Evolutionary conservation across 2,888 invertebrate species (phyloP), one percentile per base, ranked within the genome.

Genomic region (Megalurothrips usitatus): DNA sequence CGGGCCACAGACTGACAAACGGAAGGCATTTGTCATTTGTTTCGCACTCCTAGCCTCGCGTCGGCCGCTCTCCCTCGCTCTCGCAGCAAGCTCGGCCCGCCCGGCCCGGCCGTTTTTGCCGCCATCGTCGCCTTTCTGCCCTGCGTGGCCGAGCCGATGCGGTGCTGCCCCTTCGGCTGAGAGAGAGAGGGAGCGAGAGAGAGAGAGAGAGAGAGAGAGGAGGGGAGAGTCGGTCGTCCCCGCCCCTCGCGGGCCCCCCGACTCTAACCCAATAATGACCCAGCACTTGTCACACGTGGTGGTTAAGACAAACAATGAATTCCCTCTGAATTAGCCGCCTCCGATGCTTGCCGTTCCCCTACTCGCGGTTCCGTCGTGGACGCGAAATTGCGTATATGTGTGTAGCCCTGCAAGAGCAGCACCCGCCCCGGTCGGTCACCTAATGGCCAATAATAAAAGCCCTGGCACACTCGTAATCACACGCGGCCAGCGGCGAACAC

Each of bases 381-480:
- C n/a, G n/a, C n/a, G 23, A 68, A 68, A 68, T 23, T 75, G 26
- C 26, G 68, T 58, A 17, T n/a, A n/a, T n/a, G n/a, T n/a, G n/a
- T n/a, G n/a, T n/a, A n/a, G n/a, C n/a, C n/a, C n/a, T n/a, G n/a
- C n/a, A n/a, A n/a, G n/a, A n/a, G n/a, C n/a, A n/a, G n/a, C n/a
- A n/a, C n/a, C 14, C 14, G 49, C 49, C 10, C 49, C 10, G 52
- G 6, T 17, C 52, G 58, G 58, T 58, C 58, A 58, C 68, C 68
- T 75, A 75, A 75, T 75, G 68, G 68, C 68, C 68, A 75, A 75
- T 75, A 75, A 75, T 75, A 75, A 75, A 75, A 26, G 68, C 68
- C 14, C 58, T 0, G 58, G 58, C 68, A 26, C 68, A 75, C 68
- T 75, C 68, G 26, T 75, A 75, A 75, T 75, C 68, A 75, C 26